A percentile compares a stretch with the other conserved stretches of the same genome.
These are phyloP conservation scores for Zingel zingel DNA, from an alignment of 2,113 vertebrate genomes.

Conservation along the genomic window DNA sequence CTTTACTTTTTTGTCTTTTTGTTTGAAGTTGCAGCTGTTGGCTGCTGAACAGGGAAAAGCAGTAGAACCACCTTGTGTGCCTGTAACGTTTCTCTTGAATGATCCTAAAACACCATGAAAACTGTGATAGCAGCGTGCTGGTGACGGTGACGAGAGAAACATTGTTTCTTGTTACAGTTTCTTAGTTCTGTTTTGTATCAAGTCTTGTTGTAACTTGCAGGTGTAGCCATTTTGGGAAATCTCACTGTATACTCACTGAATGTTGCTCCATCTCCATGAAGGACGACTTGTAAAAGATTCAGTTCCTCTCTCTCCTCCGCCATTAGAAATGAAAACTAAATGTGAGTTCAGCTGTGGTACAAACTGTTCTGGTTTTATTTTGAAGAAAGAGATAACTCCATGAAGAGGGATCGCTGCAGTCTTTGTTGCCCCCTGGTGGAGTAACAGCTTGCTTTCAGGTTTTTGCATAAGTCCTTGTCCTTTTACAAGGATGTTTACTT, in stretches of 20 bases:
- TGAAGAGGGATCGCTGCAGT: not conserved
- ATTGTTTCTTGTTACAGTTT: not conserved
- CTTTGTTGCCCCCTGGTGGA: conserved; percentile 73
- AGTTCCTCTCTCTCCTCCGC: not conserved
- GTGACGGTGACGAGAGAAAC: conserved; percentile 65
- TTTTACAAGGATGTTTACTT: conserved; percentile 13
- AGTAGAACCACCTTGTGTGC: conserved; percentile 47
- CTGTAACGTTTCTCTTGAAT: conserved; percentile 64
- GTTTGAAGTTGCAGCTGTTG: not conserved
- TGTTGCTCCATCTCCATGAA: not conserved
- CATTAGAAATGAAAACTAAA: not conserved
- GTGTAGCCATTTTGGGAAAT: not conserved
- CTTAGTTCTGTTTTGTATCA: not conserved
- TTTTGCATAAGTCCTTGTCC: not conserved
- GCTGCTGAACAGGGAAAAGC: conserved; percentile 62
- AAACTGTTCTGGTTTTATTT: conserved; percentile 7
- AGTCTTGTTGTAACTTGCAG: not conserved
- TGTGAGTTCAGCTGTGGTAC: conserved; percentile 15
- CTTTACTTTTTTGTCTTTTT: not conserved
- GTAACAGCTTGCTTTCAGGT: not conserved
- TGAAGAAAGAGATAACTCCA: not conserved
- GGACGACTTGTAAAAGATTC: not conserved
- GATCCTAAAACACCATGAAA: conserved; percentile 57
- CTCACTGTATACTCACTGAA: not conserved
- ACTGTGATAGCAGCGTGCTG: conserved; percentile 28